phyloP scores from a whole-genome alignment of 2,888 invertebrate genomes.

The Euzetes globulus region DNA sequence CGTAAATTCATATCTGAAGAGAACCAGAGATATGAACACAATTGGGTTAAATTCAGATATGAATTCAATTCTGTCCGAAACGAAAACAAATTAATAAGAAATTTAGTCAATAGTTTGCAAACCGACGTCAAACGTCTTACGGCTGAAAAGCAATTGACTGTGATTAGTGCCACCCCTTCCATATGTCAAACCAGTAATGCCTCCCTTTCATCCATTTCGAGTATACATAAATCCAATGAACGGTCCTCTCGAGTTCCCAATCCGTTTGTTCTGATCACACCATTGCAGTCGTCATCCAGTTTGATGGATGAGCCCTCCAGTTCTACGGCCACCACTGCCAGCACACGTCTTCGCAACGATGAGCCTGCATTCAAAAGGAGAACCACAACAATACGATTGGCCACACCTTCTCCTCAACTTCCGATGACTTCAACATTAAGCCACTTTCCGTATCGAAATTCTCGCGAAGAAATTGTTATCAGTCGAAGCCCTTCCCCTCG shows the following conservation, averaged over 20 bases:
- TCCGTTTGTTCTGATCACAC: slow-evolving; percentile 4
- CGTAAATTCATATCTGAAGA: not conserved
- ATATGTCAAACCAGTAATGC: not conserved
- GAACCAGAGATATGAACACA: not conserved
- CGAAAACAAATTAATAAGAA: not conserved
- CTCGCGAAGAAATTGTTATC: no score
- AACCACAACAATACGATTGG: not conserved
- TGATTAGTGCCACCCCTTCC: not conserved
- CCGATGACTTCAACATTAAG: not conserved
- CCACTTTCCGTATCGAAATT: no score
- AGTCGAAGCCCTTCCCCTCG: not conserved
- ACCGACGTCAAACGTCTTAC: not conserved
- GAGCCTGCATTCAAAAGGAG: not conserved
- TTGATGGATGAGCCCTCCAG: not conserved
- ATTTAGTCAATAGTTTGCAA: not conserved
- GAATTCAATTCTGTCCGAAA: not conserved
- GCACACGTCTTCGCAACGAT: not conserved
- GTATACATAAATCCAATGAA: not conserved
- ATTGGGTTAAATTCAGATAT: not conserved
- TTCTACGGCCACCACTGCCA: not conserved
- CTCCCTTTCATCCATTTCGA: not conserved
- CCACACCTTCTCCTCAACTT: not conserved
- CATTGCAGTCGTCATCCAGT: not conserved
- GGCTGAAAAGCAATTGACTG: not conserved
- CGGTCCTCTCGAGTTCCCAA: not conserved